phyloP scores from a whole-genome alignment of 2,797 vertebrate species.

The Acropternis orthonyx region DNA sequence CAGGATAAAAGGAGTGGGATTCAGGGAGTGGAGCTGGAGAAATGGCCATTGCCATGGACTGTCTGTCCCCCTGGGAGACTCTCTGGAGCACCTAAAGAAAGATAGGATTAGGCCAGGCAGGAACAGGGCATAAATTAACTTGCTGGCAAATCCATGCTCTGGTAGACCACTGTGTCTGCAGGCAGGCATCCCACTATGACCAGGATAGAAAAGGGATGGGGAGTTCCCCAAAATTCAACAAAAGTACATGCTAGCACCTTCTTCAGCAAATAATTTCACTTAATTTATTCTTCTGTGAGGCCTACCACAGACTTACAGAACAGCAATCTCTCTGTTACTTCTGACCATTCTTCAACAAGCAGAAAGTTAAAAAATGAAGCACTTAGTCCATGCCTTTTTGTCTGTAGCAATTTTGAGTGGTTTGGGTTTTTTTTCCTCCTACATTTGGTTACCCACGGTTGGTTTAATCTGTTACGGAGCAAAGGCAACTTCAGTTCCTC shows the following conservation, averaged over 20 bases:
- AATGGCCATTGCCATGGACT: rapidly evolving
- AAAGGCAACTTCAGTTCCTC: not conserved
- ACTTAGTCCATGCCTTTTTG: not conserved
- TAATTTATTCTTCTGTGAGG: not conserved
- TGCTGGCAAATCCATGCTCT: not conserved
- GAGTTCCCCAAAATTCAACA: not conserved
- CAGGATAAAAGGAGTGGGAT: not conserved
- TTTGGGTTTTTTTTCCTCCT: not conserved
- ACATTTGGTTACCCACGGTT: not conserved
- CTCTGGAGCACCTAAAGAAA: not conserved
- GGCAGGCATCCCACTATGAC: not conserved
- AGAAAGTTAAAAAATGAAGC: not conserved
- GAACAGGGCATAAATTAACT: not conserved
- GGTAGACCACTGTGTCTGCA: not conserved
- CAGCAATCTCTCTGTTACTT: not conserved
- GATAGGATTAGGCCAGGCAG: not conserved
- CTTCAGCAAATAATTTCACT: not conserved
- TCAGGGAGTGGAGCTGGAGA: not conserved
- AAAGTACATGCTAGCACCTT: not conserved
- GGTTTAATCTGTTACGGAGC: not conserved
- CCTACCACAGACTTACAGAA: not conserved
- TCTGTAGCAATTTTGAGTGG: not conserved
- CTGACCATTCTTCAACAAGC: not conserved
- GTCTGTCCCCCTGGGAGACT: not conserved
- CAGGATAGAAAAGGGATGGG: not conserved